Evolutionary conservation across 2,888 invertebrate species (phyloP).

Genomic region (Sturmia bella): DNA sequence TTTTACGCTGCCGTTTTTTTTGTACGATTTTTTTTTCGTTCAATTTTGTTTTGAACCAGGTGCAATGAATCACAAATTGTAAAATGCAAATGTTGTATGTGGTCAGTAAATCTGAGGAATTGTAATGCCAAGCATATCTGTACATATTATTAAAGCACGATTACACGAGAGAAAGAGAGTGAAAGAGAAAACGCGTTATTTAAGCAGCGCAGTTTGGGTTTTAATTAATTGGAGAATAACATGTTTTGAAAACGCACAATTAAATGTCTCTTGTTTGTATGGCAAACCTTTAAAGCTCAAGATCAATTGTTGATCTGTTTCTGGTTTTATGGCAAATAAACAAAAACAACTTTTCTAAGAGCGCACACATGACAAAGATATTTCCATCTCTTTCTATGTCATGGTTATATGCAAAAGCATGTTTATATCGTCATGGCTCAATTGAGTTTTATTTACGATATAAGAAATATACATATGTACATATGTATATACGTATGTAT

Average conservation of each 20-base stretch:
- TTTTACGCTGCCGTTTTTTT: background rate
- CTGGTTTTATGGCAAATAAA: background rate
- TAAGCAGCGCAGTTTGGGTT: no score
- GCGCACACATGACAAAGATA: background rate
- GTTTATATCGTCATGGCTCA: conserved; percentile 9
- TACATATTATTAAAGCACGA: background rate
- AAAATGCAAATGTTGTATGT: conserved; percentile 57
- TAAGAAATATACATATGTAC: background rate
- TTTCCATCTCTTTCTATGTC: background rate
- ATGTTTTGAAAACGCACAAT: background rate
- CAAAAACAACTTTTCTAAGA: background rate
- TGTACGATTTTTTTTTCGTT: background rate
- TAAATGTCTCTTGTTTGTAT: conserved; percentile 1
- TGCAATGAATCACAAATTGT: conserved; percentile 44
- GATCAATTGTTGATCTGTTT: conserved; percentile 21
- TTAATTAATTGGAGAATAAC: conserved; percentile 1
- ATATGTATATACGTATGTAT: no score
- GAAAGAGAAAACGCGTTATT: background rate
- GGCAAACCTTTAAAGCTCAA: background rate
- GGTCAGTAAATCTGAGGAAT: conserved; percentile 34
- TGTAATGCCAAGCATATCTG: background rate
- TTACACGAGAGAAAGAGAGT: background rate
- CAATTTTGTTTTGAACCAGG: conserved; percentile 1
- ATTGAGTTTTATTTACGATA: conserved; percentile 11
- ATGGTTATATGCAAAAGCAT: conserved; percentile 4